Conservation (phyloP, 2,113 vertebrate genomes). For the Eulemur macaco region DNA sequence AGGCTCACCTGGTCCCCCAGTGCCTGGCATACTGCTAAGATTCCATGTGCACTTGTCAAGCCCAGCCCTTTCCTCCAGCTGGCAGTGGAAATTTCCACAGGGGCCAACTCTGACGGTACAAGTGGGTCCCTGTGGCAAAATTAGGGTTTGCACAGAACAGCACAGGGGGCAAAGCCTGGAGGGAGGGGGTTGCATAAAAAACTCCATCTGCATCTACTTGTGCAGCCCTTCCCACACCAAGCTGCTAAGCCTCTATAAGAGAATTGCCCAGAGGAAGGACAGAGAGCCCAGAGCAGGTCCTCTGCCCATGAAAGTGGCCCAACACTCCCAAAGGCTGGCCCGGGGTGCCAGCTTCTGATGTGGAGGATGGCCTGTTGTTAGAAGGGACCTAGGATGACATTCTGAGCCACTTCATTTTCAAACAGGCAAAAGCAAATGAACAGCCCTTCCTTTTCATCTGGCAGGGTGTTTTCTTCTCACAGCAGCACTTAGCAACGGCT, state of each 20-base stretch:
- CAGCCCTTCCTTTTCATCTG: slow-evolving; percentile 9
- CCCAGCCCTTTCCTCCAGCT: not conserved
- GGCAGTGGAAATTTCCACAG: not conserved
- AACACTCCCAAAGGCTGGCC: not conserved
- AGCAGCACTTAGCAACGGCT: not conserved
- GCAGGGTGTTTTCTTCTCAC: slow-evolving; percentile 9
- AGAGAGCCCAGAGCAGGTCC: not conserved
- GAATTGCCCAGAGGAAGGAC: not conserved
- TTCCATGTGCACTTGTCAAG: not conserved
- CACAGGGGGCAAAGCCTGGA: rapidly evolving
- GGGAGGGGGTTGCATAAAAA: not conserved
- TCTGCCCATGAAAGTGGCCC: not conserved
- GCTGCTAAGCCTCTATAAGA: not conserved
- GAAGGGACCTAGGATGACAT: not conserved
- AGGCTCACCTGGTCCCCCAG: not conserved
- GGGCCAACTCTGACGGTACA: rapidly evolving
- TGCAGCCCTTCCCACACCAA: not conserved
- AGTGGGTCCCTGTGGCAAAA: not conserved
- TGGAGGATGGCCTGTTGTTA: not conserved
- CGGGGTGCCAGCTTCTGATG: not conserved
- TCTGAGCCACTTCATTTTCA: not conserved
- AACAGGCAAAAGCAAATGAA: not conserved
- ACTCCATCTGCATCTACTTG: not conserved
- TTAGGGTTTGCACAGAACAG: not conserved
- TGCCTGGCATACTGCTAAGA: not conserved